These are phyloP conservation scores for Anarhynchus alexandrinus DNA, from an alignment of 2,113 vertebrate species.

Conservation along the genomic window DNA sequence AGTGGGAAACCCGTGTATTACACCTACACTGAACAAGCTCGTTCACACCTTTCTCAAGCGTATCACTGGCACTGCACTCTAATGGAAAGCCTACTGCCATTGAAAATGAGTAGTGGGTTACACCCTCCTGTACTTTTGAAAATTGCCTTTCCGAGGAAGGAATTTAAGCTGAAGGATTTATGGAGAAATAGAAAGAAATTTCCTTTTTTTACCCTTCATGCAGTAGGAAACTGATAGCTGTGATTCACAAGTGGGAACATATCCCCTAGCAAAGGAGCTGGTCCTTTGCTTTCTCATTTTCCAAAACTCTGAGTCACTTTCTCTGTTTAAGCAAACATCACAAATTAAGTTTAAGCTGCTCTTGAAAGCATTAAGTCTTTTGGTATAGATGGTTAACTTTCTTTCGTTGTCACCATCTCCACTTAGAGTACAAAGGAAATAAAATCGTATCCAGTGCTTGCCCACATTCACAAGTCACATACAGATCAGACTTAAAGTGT, in stretches of 20 bases:
- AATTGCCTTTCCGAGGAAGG: background rate
- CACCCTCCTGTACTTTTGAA: background rate
- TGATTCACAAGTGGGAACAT: background rate
- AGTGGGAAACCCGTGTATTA: background rate
- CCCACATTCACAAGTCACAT: background rate
- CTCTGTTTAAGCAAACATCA: background rate
- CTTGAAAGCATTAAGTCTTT: background rate
- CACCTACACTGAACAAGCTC: background rate
- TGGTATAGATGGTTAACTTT: background rate
- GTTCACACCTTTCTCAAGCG: background rate
- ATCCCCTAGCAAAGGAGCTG: background rate
- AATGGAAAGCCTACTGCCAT: background rate
- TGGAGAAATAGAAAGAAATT: background rate
- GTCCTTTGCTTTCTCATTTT: background rate
- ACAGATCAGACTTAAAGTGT: background rate
- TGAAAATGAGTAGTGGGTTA: background rate
- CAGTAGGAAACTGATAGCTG: background rate
- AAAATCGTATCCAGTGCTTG: background rate
- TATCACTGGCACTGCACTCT: background rate
- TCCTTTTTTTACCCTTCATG: background rate
- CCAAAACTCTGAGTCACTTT: background rate
- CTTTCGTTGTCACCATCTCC: background rate
- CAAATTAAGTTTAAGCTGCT: background rate
- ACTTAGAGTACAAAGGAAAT: background rate
- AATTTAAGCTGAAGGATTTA: background rate